phyloP scores from a whole-genome alignment of 2,888 invertebrate genomes.

The Melieria crassipennis region DNA sequence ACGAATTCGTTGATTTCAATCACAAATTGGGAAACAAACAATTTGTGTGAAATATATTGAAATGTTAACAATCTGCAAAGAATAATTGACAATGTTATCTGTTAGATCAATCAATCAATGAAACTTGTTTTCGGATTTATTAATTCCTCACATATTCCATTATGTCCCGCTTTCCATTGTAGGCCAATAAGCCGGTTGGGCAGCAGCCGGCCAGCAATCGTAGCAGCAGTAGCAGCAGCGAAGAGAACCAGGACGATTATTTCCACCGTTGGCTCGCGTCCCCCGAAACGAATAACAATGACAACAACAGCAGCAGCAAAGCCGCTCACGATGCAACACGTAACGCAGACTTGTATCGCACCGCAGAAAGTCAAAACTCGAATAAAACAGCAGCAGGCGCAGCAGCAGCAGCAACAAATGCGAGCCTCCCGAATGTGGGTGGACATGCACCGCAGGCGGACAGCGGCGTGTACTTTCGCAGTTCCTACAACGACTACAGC shows the following conservation, averaged over 20 bases:
- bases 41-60: no score
- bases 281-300: slow-evolving; percentile 53
- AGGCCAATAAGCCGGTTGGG: slow-evolving; percentile 2
- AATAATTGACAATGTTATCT: no score
- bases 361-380: slow-evolving; percentile 30
- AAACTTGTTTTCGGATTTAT: no score
- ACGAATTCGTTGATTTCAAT: no score
- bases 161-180: neutral
- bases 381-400: slow-evolving; percentile 21
- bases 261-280: slow-evolving; percentile 62
- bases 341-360: slow-evolving; percentile 24
- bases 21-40: no score
- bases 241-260: slow-evolving; percentile 55
- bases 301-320: slow-evolving; percentile 39
- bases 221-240: slow-evolving; percentile 34
- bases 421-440: slow-evolving; percentile 1
- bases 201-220: neutral
- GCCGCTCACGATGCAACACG: slow-evolving; percentile 35
- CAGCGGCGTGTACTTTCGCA: slow-evolving; percentile 53
- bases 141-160: no score
- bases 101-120: no score
- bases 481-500: slow-evolving; percentile 62
- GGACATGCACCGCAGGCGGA: slow-evolving; percentile 4
- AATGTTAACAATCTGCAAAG: no score
- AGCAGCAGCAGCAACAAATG: slow-evolving; percentile 34